phyloP scores from a whole-genome alignment of 1,140 invertebrate species.

The Cecropterus lyciades region DNA sequence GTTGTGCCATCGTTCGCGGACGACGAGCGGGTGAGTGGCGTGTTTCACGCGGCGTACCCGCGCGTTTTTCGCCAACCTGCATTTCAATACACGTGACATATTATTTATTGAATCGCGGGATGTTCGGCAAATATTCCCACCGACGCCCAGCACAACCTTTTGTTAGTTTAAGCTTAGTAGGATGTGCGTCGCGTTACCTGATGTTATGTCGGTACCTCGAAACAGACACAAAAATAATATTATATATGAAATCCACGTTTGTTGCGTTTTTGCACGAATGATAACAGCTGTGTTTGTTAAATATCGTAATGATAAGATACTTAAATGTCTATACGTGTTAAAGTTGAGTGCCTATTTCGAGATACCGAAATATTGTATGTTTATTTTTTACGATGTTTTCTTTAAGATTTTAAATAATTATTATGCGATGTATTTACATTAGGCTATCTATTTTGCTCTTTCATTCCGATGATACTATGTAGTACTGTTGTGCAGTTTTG shows the following conservation, averaged over 20 bases:
- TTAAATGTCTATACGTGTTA: slow-evolving; percentile 11
- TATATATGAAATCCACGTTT: not conserved
- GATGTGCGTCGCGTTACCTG: slow-evolving; percentile 78
- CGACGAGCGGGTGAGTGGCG: slow-evolving; percentile 33
- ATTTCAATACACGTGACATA: slow-evolving; percentile 67
- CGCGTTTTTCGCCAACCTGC: slow-evolving; percentile 49
- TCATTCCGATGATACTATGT: slow-evolving; percentile 61
- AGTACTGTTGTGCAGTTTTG: slow-evolving; percentile 24
- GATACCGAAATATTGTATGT: slow-evolving; percentile 49
- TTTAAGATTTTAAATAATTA: slow-evolving; percentile 49
- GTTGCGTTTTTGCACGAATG: slow-evolving; percentile 16
- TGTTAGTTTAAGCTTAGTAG: slow-evolving; percentile 69
- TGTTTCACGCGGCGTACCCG: slow-evolving; percentile 28
- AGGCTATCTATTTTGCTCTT: slow-evolving; percentile 64
- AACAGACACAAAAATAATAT: slow-evolving; percentile 29
- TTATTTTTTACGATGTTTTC: slow-evolving; percentile 69
- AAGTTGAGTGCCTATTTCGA: slow-evolving; percentile 46
- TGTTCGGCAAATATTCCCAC: slow-evolving; percentile 69
- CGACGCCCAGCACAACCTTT: slow-evolving; percentile 73
- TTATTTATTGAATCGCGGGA: slow-evolving; percentile 71
- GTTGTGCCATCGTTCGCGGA: slow-evolving; percentile 67
- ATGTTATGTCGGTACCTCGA: slow-evolving; percentile 53
- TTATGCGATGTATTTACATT: slow-evolving; percentile 57
- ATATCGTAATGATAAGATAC: not conserved
- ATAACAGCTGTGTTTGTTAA: not conserved